These are phyloP conservation scores for Heterochromis multidens DNA, from an alignment of 2,113 vertebrate genomes.

Conservation along the genomic window DNA sequence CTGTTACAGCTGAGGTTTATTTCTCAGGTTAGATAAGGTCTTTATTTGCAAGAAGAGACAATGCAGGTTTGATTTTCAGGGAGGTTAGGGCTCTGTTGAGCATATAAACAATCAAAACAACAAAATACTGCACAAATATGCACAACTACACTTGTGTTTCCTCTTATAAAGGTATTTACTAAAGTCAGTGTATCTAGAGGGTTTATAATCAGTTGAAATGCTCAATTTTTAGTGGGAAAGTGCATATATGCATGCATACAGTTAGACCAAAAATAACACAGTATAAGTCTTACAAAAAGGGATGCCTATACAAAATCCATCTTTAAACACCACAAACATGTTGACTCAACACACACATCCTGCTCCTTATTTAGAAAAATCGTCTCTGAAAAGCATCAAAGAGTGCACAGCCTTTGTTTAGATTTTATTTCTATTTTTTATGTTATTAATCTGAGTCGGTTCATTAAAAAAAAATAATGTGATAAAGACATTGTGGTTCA, in stretches of 20 bases:
- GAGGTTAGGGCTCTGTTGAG: neutral
- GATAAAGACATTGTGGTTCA: neutral
- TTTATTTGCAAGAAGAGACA: neutral
- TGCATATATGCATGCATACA: neutral
- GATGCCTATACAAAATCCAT: neutral
- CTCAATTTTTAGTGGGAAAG: conserved; percentile 3
- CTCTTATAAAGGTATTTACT: neutral
- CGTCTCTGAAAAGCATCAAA: neutral
- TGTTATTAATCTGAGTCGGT: neutral
- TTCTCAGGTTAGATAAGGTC: neutral
- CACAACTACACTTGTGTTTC: neutral
- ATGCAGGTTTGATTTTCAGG: neutral
- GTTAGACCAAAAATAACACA: conserved; percentile 29
- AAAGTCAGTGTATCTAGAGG: neutral
- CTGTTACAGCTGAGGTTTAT: neutral
- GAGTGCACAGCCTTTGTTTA: neutral
- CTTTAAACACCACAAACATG: conserved; percentile 10
- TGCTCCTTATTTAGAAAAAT: neutral
- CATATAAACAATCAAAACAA: neutral
- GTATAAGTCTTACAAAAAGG: neutral
- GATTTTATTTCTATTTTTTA: neutral
- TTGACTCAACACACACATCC: neutral
- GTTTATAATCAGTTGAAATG: neutral
- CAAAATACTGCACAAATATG: neutral
- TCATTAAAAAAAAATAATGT: neutral